Evolutionary conservation across 2,113 vertebrate genomes (phyloP).

Genomic region (human (Homo sapiens)): GRCh38 chr1:234471001-234471500

Average conservation of each 20-base stretch:
- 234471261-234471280: conserved; percentile 62
- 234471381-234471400: not conserved
- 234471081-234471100: not conserved
- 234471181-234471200: conserved; percentile 85
- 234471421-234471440: not conserved
- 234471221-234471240: conserved; percentile 93
- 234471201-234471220: conserved; percentile 88
- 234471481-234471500: not conserved
- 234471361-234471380: not conserved
- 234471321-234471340: not conserved
- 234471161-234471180: not conserved
- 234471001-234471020: not conserved
- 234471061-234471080: not conserved
- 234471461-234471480: not conserved
- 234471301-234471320: not conserved
- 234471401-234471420: not conserved
- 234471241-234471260: conserved; percentile 97
- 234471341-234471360: not conserved
- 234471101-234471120: not conserved
- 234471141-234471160: not conserved
- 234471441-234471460: no score
- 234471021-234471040: not conserved
- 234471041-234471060: no score
- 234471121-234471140: not conserved
- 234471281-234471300: not conserved